Base-by-base conservation (phyloP, 2,113 vertebrate genomes). In the Bambusicola thoracicus region DNA sequence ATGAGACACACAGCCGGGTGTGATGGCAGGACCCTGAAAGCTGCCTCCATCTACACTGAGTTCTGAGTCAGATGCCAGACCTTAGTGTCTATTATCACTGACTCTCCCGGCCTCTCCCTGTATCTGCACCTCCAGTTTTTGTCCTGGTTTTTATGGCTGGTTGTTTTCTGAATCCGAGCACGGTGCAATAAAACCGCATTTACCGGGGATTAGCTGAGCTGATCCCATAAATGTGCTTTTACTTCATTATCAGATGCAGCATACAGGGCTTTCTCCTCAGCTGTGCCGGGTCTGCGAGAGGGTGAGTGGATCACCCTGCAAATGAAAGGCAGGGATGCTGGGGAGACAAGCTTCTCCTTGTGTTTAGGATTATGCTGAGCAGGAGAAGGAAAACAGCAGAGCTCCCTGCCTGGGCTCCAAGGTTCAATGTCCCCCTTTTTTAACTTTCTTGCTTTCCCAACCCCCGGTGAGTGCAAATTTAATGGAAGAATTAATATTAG, bases 221-320 rank as follows among this genome's bases (percentile, higher is more conserved):
- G 89, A 95, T 94, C 81, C 89, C 70, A 65, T 94, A 90, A 95
- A 61, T 62, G 53, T 62, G 56, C 49, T 69, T 95, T 92, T 85
- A 73, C 75, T 76, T 43, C 17, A 24, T 41, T 89, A 3, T 13
- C 46, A 79, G 69, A 53, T 58, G 20, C 77, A 30, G 49, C 1
- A 1, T 67, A 19, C 7, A 32, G 38, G 38, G 53, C 63, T 87
- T 66, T 62, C 81, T 73, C 36, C 87, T 67, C 22, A n/a, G 51
- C 51, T 65, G 2, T 15, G 2, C 36, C 2, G 0, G 19, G 19
- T 38, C 59, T 84, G 43, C 78, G 46, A 49, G 66, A 78, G 73
- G 9, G 10, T 53, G 53, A 48, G 7, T 38, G 29, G 53, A 40
- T 51, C 36, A 9, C 51, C 16, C 51, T 4, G 1, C n/a, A 19